phyloP scores from a whole-genome alignment of 2,113 vertebrate species.

The Dipodomys spectabilis region DNA sequence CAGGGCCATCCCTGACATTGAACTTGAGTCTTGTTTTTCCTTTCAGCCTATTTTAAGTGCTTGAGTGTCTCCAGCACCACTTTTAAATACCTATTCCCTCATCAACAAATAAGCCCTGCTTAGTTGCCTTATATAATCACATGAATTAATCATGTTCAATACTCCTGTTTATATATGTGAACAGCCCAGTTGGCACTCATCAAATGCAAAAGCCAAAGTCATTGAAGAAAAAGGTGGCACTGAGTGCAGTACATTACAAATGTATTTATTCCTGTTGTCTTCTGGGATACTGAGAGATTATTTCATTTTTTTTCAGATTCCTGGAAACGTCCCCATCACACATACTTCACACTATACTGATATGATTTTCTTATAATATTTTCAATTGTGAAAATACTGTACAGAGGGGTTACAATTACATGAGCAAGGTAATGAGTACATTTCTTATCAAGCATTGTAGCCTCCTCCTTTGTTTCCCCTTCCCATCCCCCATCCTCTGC shows the following conservation, averaged over 20 bases:
- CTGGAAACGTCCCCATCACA: not conserved
- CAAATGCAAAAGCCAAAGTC: not conserved
- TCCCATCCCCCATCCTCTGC: too few relatives aligned
- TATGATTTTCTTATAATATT: not conserved
- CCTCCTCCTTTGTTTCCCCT: too few relatives aligned
- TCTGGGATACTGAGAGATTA: not conserved
- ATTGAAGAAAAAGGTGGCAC: slow-evolving; percentile 2
- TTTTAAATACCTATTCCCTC: slow-evolving; percentile 28
- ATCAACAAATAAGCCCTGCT: not conserved
- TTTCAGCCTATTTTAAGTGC: not conserved
- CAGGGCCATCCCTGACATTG: not conserved
- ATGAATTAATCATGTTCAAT: slow-evolving; percentile 14
- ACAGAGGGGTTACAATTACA: too few relatives aligned
- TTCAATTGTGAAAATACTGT: not conserved
- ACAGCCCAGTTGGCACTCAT: not conserved
- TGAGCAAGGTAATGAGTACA: too few relatives aligned
- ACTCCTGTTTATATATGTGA: slow-evolving; percentile 20
- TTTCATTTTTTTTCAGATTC: not conserved
- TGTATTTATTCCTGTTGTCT: not conserved
- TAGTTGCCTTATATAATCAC: slow-evolving; percentile 22
- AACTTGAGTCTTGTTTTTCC: not conserved
- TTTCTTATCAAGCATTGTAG: too few relatives aligned
- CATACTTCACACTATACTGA: not conserved
- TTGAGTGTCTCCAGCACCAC: not conserved
- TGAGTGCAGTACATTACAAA: not conserved